A percentile compares a stretch with the other conserved stretches of the same genome.
These are phyloP conservation scores for Cosmorhoe ocellata DNA, from an alignment of 2,888 invertebrate species.

Conservation along the genomic window DNA sequence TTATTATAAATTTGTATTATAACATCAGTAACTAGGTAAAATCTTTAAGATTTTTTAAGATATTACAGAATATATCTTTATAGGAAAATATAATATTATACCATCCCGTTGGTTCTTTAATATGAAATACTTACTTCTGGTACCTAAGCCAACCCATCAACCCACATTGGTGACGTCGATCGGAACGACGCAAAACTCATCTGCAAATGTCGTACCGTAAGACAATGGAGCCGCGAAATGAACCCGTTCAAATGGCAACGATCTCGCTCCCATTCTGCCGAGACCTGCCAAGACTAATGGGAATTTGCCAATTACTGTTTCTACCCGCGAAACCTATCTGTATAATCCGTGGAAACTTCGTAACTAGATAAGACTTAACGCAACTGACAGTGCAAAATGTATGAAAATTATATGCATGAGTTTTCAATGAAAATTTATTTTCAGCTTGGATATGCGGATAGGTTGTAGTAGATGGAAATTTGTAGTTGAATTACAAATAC, in stretches of 20 bases:
- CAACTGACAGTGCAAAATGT: constrained; percentile 8
- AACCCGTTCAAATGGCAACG: constrained; percentile 54
- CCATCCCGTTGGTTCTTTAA: too few species aligned
- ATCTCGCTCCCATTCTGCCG: constrained; percentile 59
- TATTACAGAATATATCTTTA: too few species aligned
- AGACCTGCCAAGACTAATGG: constrained; percentile 20
- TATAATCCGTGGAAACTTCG: background rate
- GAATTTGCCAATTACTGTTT: constrained; percentile 28
- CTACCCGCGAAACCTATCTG: constrained; percentile 21
- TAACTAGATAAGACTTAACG: constrained; percentile 31
- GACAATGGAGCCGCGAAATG: constrained; percentile 46
- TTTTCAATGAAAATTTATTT: constrained; percentile 2
- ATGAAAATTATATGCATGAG: constrained; percentile 10
- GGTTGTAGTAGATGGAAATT: too few species aligned
- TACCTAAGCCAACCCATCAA: too few species aligned
- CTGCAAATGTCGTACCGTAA: background rate
- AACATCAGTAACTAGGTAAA: too few species aligned
- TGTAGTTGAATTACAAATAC: too few species aligned
- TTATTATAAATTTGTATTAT: too few species aligned
- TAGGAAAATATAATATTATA: too few species aligned
- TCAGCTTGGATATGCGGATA: background rate
- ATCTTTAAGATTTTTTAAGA: too few species aligned
- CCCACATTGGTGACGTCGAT: too few species aligned
- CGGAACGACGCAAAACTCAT: too few species aligned
- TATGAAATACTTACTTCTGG: too few species aligned